Conservation (phyloP, 2,113 vertebrate genomes). For the Corythaixoides concolor region DNA sequence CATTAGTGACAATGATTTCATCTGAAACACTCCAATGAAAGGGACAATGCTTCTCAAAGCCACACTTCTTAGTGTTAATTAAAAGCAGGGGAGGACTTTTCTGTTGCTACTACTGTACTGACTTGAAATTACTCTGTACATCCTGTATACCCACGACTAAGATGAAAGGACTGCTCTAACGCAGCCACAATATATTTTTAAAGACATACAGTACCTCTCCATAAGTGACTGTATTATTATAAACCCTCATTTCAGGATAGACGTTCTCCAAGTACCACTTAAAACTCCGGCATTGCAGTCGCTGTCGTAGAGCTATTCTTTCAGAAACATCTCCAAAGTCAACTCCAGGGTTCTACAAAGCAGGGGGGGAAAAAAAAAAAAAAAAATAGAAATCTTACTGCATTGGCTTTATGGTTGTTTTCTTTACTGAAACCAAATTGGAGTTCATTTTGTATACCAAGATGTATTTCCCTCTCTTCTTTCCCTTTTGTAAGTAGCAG, state of each 20-base stretch:
- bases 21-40: background rate
- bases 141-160: background rate
- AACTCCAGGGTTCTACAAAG: conserved; percentile 89
- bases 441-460: background rate
- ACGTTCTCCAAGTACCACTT: conserved; percentile 97
- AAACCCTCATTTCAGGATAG: conserved; percentile 96
- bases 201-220: conserved; percentile 85
- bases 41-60: background rate
- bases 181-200: background rate
- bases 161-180: background rate
- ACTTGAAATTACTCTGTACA: background rate
- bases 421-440: background rate
- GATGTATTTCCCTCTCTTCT: background rate
- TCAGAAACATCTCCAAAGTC: conserved; percentile 97
- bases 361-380: too few relatives aligned
- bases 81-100: background rate
- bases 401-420: background rate
- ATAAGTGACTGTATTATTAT: conserved; percentile 97
- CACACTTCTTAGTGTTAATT: background rate
- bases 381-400: background rate
- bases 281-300: conserved; percentile 92
- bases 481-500: background rate
- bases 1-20: background rate
- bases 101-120: background rate
- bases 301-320: conserved; percentile 87